Evolutionary conservation across 1,140 invertebrate genomes (phyloP).

Genomic region (Dolichoris vasculosae): DNA sequence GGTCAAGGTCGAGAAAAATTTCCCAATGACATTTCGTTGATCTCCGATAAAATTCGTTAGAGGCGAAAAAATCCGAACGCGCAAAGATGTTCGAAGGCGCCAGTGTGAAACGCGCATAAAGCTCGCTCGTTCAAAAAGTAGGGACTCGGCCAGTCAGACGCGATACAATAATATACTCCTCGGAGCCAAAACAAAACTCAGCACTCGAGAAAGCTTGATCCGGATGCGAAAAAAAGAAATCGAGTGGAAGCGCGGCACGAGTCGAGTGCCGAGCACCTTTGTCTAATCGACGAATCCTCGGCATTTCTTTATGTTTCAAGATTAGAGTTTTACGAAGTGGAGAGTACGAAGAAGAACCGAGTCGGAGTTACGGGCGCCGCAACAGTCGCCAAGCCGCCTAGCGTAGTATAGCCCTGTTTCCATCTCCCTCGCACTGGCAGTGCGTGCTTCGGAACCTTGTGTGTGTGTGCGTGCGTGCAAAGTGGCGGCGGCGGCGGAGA

Average conservation of each 20-base stretch:
- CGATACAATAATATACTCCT: not conserved
- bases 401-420: conserved; percentile 38
- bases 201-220: not conserved
- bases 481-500: conserved; percentile 55
- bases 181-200: conserved; percentile 40
- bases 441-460: conserved; percentile 31
- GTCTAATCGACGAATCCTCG: conserved; percentile 11
- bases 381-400: conserved; percentile 48
- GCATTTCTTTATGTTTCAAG: conserved; percentile 31
- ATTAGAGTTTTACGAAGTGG: not conserved
- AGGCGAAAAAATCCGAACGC: not conserved
- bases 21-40: not conserved
- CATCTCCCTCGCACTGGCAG: conserved; percentile 39
- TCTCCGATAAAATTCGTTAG: not conserved
- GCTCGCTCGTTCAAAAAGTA: conserved; percentile 13
- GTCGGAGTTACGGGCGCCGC: not conserved
- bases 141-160: conserved; percentile 16
- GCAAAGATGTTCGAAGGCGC: not conserved
- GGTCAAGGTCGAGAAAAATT: conserved; percentile 5
- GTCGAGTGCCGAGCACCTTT: not conserved
- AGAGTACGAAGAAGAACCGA: not conserved
- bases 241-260: not conserved
- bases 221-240: not conserved
- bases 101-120: conserved; percentile 31
- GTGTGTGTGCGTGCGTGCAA: conserved; percentile 26